A percentile compares a stretch with the other conserved stretches of the same genome.
Evolutionary conservation across 2,888 invertebrate genomes (phyloP).

Genomic region (Nomada lathburiana): DNA sequence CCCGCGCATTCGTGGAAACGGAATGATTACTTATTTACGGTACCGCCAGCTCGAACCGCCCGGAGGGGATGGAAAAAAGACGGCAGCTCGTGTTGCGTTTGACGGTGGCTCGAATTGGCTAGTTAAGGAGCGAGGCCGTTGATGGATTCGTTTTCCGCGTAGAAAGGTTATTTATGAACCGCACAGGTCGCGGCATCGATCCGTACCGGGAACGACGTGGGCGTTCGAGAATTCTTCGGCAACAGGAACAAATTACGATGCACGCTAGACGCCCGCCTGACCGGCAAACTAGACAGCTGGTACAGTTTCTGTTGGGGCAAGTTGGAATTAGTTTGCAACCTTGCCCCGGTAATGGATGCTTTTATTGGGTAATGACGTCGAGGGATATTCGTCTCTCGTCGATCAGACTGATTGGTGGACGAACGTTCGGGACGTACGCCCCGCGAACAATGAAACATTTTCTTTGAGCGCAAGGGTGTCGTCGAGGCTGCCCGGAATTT

Average conservation of each 20-base stretch:
- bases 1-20: constrained; percentile 64
- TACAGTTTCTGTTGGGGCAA: constrained; percentile 24
- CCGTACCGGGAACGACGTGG: constrained; percentile 66
- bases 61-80: constrained; percentile 9
- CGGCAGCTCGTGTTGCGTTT: constrained; percentile 52
- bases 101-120: constrained; percentile 66
- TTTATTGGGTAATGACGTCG: constrained; percentile 40
- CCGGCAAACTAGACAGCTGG: constrained; percentile 28
- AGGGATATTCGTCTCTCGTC: background rate
- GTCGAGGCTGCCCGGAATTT: too few relatives aligned
- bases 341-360: constrained; percentile 31
- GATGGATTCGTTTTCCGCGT: constrained; percentile 73
- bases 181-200: constrained; percentile 51
- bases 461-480: too few relatives aligned
- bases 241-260: constrained; percentile 54
- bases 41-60: constrained; percentile 3
- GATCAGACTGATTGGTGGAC: background rate
- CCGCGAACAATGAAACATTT: too few relatives aligned
- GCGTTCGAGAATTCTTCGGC: constrained; percentile 56
- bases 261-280: constrained; percentile 44
- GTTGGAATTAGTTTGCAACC: constrained; percentile 36
- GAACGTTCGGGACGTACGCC: background rate
- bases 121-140: constrained; percentile 63
- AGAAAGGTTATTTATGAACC: constrained; percentile 68
- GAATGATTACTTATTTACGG: constrained; percentile 71